Percentiles rank a stretch among this genome's conserved stretches.
phyloP scores from a whole-genome alignment of 2,113 vertebrate species.

The Shinisaurus crocodilurus region DNA sequence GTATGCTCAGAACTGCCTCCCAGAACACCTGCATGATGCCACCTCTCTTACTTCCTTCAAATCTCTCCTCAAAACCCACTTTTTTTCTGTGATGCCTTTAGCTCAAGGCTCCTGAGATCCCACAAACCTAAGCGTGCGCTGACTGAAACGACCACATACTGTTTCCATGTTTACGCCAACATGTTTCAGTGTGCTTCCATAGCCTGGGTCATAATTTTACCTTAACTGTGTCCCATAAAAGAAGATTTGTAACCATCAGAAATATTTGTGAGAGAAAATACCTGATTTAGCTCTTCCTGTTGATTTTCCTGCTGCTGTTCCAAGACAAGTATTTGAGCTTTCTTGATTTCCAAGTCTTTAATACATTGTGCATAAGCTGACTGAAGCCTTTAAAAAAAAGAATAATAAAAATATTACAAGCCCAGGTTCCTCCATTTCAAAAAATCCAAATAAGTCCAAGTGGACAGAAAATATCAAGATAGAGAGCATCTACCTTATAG shows the following conservation, averaged over 20 bases:
- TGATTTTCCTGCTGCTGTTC: slow-evolving; percentile 57
- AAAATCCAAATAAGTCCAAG: slow-evolving; percentile 35
- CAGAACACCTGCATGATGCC: neutral
- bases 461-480: neutral
- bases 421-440: neutral
- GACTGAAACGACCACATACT: neutral
- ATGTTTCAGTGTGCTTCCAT: neutral
- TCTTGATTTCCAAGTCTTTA: slow-evolving; percentile 71
- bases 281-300: slow-evolving; percentile 68
- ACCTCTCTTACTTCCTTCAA: neutral
- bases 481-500: neutral
- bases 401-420: slow-evolving; percentile 7
- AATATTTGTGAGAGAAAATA: slow-evolving; percentile 57
- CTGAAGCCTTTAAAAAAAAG: slow-evolving; percentile 67
- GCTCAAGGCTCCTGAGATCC: neutral
- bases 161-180: neutral
- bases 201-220: neutral
- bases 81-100: neutral
- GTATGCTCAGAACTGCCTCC: neutral
- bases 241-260: neutral
- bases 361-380: slow-evolving; percentile 52
- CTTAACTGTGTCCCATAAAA: neutral
- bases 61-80: neutral
- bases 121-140: neutral
- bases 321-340: slow-evolving; percentile 50